phyloP scores from a whole-genome alignment of 2,888 invertebrate species.

The Cancer borealis region DNA sequence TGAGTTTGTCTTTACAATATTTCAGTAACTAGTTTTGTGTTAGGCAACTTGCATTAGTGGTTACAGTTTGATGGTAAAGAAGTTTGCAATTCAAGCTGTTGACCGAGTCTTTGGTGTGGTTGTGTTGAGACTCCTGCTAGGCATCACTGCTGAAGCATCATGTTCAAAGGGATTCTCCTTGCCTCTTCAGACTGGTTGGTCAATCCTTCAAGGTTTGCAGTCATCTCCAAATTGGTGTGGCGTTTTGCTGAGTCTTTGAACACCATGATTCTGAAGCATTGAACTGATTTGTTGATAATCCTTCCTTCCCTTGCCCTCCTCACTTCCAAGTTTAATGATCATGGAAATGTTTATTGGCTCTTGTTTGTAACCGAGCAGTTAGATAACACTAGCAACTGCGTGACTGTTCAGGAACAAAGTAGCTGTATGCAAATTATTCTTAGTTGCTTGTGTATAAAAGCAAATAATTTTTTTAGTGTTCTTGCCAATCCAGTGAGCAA shows the following conservation, averaged over 20 bases:
- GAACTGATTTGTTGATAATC: conserved; percentile 67
- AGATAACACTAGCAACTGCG: conserved; percentile 67
- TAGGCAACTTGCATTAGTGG: conserved; percentile 61
- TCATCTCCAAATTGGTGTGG: conserved; percentile 56
- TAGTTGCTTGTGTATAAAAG: conserved; percentile 65
- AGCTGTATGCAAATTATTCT: conserved; percentile 66
- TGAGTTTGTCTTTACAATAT: conserved; percentile 62
- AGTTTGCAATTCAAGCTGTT: conserved; percentile 54
- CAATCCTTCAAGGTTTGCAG: conserved; percentile 56
- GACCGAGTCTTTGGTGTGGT: conserved; percentile 69
- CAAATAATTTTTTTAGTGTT: conserved; percentile 71
- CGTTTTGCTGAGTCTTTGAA: conserved; percentile 49
- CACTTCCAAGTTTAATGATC: conserved; percentile 57
- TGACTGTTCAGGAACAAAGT: conserved; percentile 70
- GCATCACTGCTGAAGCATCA: conserved; percentile 53
- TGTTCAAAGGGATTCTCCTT: conserved; percentile 45
- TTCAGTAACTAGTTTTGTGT: conserved; percentile 63
- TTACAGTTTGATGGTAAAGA: conserved; percentile 62
- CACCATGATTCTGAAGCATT: conserved; percentile 59
- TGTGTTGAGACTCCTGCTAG: conserved; percentile 60
- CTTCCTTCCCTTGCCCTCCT: conserved; percentile 52
- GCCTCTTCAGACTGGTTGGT: conserved; percentile 49
- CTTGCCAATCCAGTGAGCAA: conserved; percentile 68
- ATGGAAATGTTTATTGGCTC: conserved; percentile 66
- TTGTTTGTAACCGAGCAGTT: conserved; percentile 50